Conservation (phyloP, 1,140 invertebrate species). For the Eciton burchellii region DNA sequence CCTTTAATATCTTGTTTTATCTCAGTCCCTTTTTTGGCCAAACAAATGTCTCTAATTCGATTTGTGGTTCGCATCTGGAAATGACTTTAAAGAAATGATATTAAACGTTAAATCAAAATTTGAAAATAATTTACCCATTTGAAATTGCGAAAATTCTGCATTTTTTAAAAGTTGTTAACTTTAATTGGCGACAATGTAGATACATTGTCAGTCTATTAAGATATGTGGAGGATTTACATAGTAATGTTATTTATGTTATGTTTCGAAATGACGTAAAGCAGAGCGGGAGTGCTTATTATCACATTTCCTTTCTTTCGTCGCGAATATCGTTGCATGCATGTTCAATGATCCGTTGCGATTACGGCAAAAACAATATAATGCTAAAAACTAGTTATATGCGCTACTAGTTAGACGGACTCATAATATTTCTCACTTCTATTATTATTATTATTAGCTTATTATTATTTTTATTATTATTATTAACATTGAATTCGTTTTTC, state of each 20-base stretch:
- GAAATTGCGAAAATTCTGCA: too few species aligned
- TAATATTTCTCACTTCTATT: background rate
- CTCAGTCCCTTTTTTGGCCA: too few species aligned
- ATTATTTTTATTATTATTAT: background rate
- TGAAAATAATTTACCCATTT: too few species aligned
- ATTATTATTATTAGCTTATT: background rate
- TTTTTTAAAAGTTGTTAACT: too few species aligned
- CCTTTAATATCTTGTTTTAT: too few species aligned
- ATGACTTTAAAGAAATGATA: too few species aligned
- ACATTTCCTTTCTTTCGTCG: slow-evolving; percentile 51
- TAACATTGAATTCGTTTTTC: background rate
- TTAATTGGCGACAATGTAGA: too few species aligned
- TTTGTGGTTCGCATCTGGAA: too few species aligned
- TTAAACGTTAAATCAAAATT: too few species aligned
- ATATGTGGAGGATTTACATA: background rate
- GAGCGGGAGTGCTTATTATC: slow-evolving; percentile 24
- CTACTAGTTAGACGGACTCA: background rate
- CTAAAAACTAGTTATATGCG: background rate
- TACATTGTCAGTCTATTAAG: too few species aligned
- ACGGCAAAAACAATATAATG: slow-evolving; percentile 15
- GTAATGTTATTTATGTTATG: slow-evolving; percentile 20
- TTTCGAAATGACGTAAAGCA: background rate
- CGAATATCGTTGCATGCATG: slow-evolving; percentile 7
- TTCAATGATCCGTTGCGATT: slow-evolving; percentile 37
- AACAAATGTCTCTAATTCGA: too few species aligned